Conservation (phyloP, 2,888 invertebrate species). For the Leptinotarsa juncta region DNA sequence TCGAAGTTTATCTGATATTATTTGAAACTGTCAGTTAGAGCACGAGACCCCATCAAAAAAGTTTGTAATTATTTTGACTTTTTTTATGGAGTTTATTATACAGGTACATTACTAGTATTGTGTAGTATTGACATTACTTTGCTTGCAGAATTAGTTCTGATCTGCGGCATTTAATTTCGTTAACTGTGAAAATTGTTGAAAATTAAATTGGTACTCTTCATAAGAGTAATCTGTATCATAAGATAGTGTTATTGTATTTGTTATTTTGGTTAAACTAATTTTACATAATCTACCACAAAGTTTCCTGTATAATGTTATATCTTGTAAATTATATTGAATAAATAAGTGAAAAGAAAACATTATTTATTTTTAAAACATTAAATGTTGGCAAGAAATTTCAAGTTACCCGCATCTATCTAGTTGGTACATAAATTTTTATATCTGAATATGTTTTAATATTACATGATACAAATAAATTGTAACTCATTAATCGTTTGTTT, state of each 20-base stretch:
- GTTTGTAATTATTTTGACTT: constrained; percentile 35
- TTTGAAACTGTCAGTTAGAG: constrained; percentile 36
- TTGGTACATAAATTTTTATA: constrained; percentile 56
- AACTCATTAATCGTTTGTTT: constrained; percentile 34
- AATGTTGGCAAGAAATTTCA: constrained; percentile 52
- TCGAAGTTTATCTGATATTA: constrained; percentile 35
- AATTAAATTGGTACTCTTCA: constrained; percentile 54
- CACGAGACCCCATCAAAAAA: constrained; percentile 26
- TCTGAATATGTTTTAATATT: constrained; percentile 53
- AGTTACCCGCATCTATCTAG: constrained; percentile 50
- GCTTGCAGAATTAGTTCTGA: constrained; percentile 34
- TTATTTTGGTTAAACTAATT: constrained; percentile 48
- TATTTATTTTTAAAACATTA: constrained; percentile 57
- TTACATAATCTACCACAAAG: constrained; percentile 43
- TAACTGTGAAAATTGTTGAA: constrained; percentile 50
- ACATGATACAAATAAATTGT: constrained; percentile 47
- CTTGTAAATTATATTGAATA: constrained; percentile 51
- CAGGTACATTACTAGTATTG: constrained; percentile 37
- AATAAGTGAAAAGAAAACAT: constrained; percentile 47
- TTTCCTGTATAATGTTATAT: constrained; percentile 47
- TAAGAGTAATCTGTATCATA: constrained; percentile 55
- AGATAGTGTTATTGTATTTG: constrained; percentile 47
- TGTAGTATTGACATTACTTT: constrained; percentile 37
- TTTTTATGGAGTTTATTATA: constrained; percentile 32
- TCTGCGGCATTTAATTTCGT: constrained; percentile 42